Percentiles rank a stretch among this genome's conserved stretches.
Evolutionary conservation across 2,797 vertebrate genomes (phyloP).

Genomic region (Poecilia gillii): DNA sequence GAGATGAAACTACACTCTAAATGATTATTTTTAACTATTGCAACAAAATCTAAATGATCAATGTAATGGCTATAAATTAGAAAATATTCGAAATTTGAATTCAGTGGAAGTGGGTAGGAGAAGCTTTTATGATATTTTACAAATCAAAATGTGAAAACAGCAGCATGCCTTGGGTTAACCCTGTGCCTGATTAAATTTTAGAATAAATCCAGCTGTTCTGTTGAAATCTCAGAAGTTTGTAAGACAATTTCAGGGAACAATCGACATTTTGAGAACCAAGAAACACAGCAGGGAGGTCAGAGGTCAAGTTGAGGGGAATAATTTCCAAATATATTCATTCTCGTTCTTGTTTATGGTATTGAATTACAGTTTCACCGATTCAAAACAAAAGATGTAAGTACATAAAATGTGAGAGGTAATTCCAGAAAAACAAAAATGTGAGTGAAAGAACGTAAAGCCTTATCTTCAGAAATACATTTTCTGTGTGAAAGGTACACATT

Average conservation of each 20-base stretch:
- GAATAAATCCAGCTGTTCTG: neutral
- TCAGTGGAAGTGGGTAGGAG: neutral
- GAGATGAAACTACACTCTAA: constrained; percentile 39
- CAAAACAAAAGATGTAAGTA: neutral
- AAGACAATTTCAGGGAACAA: neutral
- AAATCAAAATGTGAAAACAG: neutral
- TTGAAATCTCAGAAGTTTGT: neutral
- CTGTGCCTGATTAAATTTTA: neutral
- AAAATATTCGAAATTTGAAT: neutral
- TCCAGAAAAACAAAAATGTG: neutral
- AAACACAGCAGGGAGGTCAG: neutral
- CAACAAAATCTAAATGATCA: constrained; percentile 7
- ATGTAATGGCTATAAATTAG: neutral
- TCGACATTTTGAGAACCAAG: neutral
- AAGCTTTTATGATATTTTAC: neutral
- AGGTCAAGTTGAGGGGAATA: neutral
- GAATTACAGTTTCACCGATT: neutral
- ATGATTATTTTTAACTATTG: constrained; percentile 32
- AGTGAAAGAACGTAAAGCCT: neutral
- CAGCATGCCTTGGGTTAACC: neutral
- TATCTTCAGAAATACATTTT: neutral
- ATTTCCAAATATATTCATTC: neutral
- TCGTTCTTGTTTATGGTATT: neutral
- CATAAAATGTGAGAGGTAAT: neutral
- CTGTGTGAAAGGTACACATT: neutral